These are phyloP conservation scores for Blastomussa wellsi DNA, from an alignment of 92 coral and sea anemone species.

Conservation along the genomic window DNA sequence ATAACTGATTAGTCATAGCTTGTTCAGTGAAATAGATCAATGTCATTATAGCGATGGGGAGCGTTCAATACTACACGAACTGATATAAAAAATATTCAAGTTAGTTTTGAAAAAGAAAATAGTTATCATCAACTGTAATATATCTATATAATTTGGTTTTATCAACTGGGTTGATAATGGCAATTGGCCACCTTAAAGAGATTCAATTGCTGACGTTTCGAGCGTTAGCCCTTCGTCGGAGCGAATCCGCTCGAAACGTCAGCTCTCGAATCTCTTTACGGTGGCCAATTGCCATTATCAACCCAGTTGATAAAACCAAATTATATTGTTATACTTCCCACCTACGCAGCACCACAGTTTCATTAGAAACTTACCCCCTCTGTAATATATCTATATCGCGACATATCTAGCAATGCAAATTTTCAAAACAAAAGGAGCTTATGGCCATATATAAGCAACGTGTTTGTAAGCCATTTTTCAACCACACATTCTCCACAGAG, in stretches of 20 bases:
- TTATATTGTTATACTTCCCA: too few species aligned
- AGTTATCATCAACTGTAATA: background rate
- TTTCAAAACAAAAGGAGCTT: conserved; percentile 12
- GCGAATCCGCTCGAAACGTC: too few species aligned
- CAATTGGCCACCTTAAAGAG: too few species aligned
- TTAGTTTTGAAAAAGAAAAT: background rate
- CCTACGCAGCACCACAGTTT: too few species aligned
- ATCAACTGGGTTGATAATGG: too few species aligned
- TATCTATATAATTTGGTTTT: background rate
- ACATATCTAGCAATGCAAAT: background rate
- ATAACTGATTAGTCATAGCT: background rate
- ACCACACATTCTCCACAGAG: background rate
- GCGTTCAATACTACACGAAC: background rate
- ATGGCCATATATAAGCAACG: too few species aligned
- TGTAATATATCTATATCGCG: background rate
- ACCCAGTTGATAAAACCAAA: too few species aligned
- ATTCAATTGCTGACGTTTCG: too few species aligned
- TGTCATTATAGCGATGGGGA: background rate
- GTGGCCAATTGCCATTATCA: too few species aligned
- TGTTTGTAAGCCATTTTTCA: background rate
- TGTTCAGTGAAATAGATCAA: background rate
- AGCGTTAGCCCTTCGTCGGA: too few species aligned
- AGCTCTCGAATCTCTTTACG: too few species aligned
- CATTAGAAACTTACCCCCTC: too few species aligned
- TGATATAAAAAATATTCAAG: background rate